Conservation (phyloP, 1,140 invertebrate genomes). For the Heliconius melpomene region DNA sequence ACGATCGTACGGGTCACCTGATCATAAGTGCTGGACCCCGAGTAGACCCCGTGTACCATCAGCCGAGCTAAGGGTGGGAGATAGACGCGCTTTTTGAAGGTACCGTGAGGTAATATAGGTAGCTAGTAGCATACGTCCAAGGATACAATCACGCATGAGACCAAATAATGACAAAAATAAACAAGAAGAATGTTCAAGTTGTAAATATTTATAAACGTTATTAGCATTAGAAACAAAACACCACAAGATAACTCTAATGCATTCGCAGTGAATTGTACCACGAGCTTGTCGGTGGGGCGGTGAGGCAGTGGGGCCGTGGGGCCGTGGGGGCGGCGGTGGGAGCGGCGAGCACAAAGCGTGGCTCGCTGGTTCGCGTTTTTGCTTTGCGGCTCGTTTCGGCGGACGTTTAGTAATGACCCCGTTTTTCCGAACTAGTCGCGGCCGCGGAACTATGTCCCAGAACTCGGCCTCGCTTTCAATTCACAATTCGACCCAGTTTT, state of each 20-base stretch:
- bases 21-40: too few relatives aligned
- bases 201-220: neutral
- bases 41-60: too few relatives aligned
- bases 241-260: neutral
- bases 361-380: constrained; percentile 56
- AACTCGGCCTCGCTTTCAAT: constrained; percentile 37
- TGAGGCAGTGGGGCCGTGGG: constrained; percentile 11
- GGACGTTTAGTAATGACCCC: constrained; percentile 60
- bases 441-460: constrained; percentile 50
- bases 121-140: neutral
- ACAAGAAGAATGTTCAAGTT: neutral
- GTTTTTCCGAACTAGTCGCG: constrained; percentile 66
- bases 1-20: too few relatives aligned
- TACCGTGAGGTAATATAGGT: too few relatives aligned
- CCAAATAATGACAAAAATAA: neutral
- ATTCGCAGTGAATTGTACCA: constrained; percentile 14
- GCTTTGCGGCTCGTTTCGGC: constrained; percentile 53
- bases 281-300: neutral
- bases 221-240: constrained; percentile 1
- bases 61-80: too few relatives aligned
- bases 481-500: constrained; percentile 50
- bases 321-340: constrained; percentile 18
- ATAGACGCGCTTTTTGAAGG: too few relatives aligned
- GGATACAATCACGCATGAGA: neutral
- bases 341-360: constrained; percentile 29